Evolutionary conservation across 2,113 vertebrate genomes (phyloP).

Genomic region (Saguinus imperator): DNA sequence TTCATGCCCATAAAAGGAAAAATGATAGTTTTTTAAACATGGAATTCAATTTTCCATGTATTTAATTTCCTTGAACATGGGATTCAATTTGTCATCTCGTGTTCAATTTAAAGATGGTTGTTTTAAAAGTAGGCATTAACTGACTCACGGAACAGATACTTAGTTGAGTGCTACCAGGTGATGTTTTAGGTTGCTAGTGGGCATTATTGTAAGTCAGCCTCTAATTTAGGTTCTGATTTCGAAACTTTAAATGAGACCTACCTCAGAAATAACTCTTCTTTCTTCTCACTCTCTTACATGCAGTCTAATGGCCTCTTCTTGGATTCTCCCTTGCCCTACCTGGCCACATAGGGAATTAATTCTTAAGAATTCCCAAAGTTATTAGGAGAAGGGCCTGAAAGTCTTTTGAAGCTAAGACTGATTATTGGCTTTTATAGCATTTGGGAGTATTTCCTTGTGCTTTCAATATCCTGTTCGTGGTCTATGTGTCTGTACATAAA

Average conservation of each 20-base stretch:
- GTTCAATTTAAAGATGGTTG: slow-evolving; percentile 30
- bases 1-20: neutral
- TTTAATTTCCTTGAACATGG: neutral
- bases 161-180: neutral
- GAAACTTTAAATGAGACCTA: neutral
- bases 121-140: slow-evolving; percentile 32
- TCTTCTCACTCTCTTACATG: neutral
- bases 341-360: neutral
- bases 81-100: neutral
- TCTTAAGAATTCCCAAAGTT: neutral
- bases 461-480: neutral
- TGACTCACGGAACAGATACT: neutral
- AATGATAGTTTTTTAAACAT: slow-evolving; percentile 3
- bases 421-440: neutral
- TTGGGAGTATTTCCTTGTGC: neutral
- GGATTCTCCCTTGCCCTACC: neutral
- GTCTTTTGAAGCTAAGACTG: neutral
- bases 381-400: neutral
- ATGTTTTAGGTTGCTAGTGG: neutral
- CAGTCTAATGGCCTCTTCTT: neutral
- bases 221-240: neutral
- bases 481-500: neutral
- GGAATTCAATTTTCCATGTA: neutral
- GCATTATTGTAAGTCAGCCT: neutral
- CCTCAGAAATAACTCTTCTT: neutral